Percentiles rank a stretch among this genome's conserved stretches.
Conservation (phyloP, 2,113 vertebrate genomes). For the Tiliqua scincoides region DNA sequence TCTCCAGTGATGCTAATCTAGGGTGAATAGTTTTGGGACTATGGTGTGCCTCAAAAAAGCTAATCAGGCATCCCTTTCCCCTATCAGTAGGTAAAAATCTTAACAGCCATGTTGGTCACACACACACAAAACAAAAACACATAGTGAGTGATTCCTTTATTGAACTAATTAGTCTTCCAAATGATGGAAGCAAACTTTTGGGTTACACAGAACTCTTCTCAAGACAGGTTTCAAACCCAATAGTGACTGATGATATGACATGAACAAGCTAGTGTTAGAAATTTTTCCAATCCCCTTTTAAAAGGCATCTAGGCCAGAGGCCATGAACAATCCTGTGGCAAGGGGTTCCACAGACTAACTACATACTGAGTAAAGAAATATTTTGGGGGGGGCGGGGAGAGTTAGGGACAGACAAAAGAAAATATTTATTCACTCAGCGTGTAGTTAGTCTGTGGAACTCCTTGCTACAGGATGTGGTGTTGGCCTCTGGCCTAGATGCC, state of each 20-base stretch:
- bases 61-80: background rate
- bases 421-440: no score
- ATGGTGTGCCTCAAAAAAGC: background rate
- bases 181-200: background rate
- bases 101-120: fast-evolving
- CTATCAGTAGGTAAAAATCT: background rate
- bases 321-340: no score
- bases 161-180: background rate
- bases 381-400: no score
- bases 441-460: no score
- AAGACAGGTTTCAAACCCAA: background rate
- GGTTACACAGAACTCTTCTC: background rate
- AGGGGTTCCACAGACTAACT: no score
- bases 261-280: background rate
- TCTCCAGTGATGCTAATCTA: slow-evolving; percentile 42
- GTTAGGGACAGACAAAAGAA: no score
- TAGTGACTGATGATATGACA: background rate
- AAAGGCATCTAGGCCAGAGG: no score
- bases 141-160: background rate
- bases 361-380: no score
- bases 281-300: no score
- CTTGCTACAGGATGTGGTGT: no score
- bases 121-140: background rate
- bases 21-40: background rate
- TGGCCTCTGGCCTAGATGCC: no score